Evolutionary conservation across 2,888 invertebrate species (phyloP).

Genomic region (Acrobasis consociella): DNA sequence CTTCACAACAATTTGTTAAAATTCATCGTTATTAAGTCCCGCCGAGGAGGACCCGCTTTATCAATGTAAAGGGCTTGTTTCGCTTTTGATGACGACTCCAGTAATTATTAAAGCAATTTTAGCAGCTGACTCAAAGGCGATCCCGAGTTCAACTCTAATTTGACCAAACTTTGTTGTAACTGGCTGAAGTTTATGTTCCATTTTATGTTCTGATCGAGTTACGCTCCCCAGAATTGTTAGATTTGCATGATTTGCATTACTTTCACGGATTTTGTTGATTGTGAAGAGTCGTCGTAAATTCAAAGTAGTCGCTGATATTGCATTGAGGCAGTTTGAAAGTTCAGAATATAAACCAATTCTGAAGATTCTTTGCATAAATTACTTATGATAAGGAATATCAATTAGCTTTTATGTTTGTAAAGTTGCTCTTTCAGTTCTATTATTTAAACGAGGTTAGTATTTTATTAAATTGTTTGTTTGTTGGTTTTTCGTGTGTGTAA

Average conservation of each 20-base stretch:
- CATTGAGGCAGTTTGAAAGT: not conserved
- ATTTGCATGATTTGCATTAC: conserved; percentile 22
- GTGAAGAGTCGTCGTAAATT: conserved; percentile 6
- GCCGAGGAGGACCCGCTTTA: conserved; percentile 35
- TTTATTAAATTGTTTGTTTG: no score
- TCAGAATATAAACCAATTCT: not conserved
- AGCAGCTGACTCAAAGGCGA: conserved; percentile 35
- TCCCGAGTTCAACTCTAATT: conserved; percentile 31
- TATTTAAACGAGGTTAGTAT: no score
- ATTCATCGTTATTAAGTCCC: conserved; percentile 40
- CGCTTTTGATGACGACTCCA: conserved; percentile 35
- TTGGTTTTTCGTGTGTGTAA: no score
- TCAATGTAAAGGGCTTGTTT: conserved; percentile 37
- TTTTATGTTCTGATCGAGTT: conserved; percentile 35
- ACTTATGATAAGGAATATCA: not conserved
- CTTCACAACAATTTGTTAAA: conserved; percentile 47
- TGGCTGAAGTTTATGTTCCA: conserved; percentile 30
- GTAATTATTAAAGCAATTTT: conserved; percentile 36
- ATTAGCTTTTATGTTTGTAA: not conserved
- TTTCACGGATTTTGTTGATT: conserved; percentile 20
- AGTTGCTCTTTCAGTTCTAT: no score
- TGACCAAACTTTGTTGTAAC: conserved; percentile 33
- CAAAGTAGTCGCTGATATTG: conserved; percentile 7
- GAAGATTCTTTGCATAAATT: not conserved
- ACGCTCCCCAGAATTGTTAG: conserved; percentile 16